These are phyloP conservation scores for Leucoma salicis DNA, from an alignment of 2,888 invertebrate species.

Conservation along the genomic window DNA sequence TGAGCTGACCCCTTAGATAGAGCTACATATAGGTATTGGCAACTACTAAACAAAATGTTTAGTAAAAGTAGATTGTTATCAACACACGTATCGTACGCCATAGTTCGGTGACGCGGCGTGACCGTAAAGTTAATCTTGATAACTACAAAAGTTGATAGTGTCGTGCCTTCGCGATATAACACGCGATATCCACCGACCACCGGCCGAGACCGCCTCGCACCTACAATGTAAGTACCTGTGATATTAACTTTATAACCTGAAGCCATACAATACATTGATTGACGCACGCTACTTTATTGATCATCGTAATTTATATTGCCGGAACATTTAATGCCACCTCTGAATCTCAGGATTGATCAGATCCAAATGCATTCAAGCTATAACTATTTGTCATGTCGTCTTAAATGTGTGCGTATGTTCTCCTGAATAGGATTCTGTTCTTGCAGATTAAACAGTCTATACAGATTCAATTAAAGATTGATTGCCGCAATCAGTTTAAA, in stretches of 20 bases:
- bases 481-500: conserved; percentile 52
- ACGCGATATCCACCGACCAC: conserved; percentile 30
- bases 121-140: conserved; percentile 48
- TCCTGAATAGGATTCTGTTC: conserved; percentile 40
- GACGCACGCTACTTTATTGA: conserved; percentile 44
- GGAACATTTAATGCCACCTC: conserved; percentile 43
- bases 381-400: conserved; percentile 25
- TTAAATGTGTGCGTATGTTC: conserved; percentile 14
- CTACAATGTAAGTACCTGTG: conserved; percentile 26
- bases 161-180: conserved; percentile 15
- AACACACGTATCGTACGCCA: conserved; percentile 9
- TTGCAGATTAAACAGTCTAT: conserved; percentile 52
- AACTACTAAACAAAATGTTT: no score
- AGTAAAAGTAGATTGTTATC: conserved; percentile 23
- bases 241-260: conserved; percentile 35
- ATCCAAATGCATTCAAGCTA: conserved; percentile 29
- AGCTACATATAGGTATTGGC: no score
- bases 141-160: conserved; percentile 29
- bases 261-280: conserved; percentile 38
- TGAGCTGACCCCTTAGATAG: no score
- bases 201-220: conserved; percentile 31
- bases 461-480: conserved; percentile 68
- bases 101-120: conserved; percentile 17
- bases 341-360: conserved; percentile 45
- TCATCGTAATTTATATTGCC: conserved; percentile 45